Percentiles rank a stretch among this genome's conserved stretches.
Conservation (phyloP, 2,888 invertebrate species). For the Crocallis elinguaria region DNA sequence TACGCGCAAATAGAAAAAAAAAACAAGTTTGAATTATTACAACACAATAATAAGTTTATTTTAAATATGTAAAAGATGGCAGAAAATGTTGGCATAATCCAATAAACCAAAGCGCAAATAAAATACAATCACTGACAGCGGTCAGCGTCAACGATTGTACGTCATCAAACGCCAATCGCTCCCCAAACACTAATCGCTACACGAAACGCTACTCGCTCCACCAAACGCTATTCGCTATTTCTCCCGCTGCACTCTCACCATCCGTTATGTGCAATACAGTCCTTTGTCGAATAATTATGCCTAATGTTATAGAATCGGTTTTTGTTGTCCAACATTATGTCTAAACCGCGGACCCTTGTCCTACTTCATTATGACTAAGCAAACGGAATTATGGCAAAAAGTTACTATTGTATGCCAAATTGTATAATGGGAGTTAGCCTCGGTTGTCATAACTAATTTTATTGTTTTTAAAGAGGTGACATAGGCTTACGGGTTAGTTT, state of each 20-base stretch:
- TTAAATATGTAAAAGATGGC: no score
- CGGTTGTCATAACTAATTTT: conserved; percentile 6
- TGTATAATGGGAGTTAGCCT: conserved; percentile 31
- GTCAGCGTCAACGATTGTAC: no score
- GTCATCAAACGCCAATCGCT: neutral
- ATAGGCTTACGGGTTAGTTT: neutral
- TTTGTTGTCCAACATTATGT: conserved; percentile 33
- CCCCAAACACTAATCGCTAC: neutral
- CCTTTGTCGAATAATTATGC: conserved; percentile 29
- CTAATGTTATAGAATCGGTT: conserved; percentile 33
- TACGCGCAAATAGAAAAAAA: no score
- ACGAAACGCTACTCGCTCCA: neutral
- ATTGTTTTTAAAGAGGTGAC: neutral
- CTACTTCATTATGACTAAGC: conserved; percentile 30
- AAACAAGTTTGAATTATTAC: no score
- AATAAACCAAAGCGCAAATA: no score
- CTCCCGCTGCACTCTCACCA: neutral
- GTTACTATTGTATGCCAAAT: conserved; percentile 29
- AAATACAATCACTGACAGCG: no score
- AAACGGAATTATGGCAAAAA: conserved; percentile 33
- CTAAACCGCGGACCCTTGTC: conserved; percentile 20
- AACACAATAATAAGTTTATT: no score
- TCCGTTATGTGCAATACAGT: conserved; percentile 27
- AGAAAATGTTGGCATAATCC: no score
- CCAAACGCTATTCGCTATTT: conserved; percentile 4